Evolutionary conservation across 2,888 invertebrate genomes (phyloP), one percentile per base, ranked within the genome.

Genomic region (Galeruca laticollis): DNA sequence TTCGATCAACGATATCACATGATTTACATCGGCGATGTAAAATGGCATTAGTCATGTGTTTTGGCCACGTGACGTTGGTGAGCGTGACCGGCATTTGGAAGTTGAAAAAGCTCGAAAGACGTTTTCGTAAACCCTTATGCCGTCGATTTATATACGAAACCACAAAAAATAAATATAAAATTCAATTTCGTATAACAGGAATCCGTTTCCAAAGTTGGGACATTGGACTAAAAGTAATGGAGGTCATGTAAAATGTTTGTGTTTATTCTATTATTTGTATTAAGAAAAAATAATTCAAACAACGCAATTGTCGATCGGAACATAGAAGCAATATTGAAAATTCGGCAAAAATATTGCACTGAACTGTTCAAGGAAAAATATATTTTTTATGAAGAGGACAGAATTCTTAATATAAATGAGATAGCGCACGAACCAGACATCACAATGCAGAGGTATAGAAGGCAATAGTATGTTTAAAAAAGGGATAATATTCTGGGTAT

Each of bases 41-140:
- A 64, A 40, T 33, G 40, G 60, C 64, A 60, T 69, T 60, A 69
- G 69, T 69, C 64, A 69, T 69, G 69, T 69, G 69, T 64, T 35
- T 59, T 43, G 33, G 59, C 52, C 64, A 69, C 69, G 69, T 69
- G 64, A 69, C 69, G 59, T 51, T 31, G n/a, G 33, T n/a, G 31
- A 43, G 68, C 68, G 68, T 68, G 68, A 68, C 68, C 68, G 49
- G 68, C 68, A 68, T 68, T 64, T 40, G 57, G 11, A 26, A 68
- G 43, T 37, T n/a, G 57, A 33, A 57, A 68, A 62, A 56, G 47
- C 62, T n/a, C 15, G 57, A 56, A 63, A 63, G 62, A 63, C 43
- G 64, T 33, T 57, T 64, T 64, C 64, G 31, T 43, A 56, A 56
- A 31, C 63, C 43, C 56, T 64, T 57, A 64, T 57, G 47, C 56